These are phyloP conservation scores for Genyomyrus donnyi DNA, from an alignment of 2,113 vertebrate genomes.

Conservation along the genomic window DNA sequence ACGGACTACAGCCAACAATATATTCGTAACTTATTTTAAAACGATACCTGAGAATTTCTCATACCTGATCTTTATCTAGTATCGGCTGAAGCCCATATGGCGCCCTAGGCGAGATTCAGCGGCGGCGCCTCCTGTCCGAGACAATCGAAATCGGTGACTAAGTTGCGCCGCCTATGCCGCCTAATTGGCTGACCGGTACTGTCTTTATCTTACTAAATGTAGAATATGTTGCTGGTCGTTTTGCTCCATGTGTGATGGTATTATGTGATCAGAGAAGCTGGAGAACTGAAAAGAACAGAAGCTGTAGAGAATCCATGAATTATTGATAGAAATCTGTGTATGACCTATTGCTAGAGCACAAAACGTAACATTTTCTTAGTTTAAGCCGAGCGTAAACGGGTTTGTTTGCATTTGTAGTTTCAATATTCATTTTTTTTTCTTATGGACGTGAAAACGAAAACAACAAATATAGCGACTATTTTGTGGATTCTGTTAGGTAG, in stretches of 20 bases:
- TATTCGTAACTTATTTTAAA: background rate
- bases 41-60: background rate
- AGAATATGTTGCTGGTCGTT: constrained; percentile 29
- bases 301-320: constrained; percentile 62
- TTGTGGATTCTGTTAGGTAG: background rate
- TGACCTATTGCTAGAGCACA: constrained; percentile 43
- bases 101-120: background rate
- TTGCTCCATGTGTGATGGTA: constrained; percentile 48
- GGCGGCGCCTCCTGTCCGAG: background rate
- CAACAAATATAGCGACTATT: background rate
- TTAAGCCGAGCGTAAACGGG: constrained; percentile 55
- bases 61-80: background rate
- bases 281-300: constrained; percentile 62
- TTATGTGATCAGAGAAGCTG: constrained; percentile 59
- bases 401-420: background rate
- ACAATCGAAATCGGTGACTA: background rate
- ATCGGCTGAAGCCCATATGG: background rate
- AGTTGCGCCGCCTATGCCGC: background rate
- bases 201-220: constrained; percentile 31
- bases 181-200: background rate
- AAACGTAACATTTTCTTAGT: constrained; percentile 50
- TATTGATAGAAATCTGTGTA: constrained; percentile 67
- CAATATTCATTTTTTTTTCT: background rate
- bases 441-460: background rate
- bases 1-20: background rate